Percentiles rank a stretch among this genome's conserved stretches.
These are phyloP conservation scores for Rotaria socialis DNA, from an alignment of 2,888 invertebrate genomes.

Conservation along the genomic window DNA sequence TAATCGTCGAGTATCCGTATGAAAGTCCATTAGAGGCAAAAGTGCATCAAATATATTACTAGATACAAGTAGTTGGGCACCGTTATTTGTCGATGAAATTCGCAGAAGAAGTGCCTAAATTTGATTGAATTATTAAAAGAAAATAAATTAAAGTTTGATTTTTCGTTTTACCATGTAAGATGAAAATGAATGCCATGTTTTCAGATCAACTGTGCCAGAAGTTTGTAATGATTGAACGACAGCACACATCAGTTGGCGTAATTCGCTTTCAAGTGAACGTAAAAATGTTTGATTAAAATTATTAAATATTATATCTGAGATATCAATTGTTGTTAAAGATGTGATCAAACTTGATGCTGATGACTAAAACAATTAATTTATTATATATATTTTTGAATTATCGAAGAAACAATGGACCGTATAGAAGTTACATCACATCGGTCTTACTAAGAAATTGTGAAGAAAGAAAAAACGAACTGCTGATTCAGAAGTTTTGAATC, in stretches of 20 bases:
- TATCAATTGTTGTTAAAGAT: background rate
- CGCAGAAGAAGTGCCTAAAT: background rate
- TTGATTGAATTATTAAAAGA: background rate
- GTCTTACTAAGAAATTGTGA: too few relatives aligned
- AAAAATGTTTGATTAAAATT: conserved; percentile 31
- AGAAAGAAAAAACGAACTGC: too few relatives aligned
- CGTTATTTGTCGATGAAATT: conserved; percentile 17
- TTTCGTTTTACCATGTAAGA: conserved; percentile 19
- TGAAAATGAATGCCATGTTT: conserved; percentile 35
- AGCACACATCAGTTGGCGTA: background rate
- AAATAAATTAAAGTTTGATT: background rate
- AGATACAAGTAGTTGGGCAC: conserved; percentile 25
- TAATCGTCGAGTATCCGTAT: conserved; percentile 13
- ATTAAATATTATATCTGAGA: background rate
- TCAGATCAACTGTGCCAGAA: background rate
- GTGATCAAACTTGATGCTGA: background rate
- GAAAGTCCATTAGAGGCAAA: background rate
- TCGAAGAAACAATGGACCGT: background rate
- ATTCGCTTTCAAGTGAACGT: conserved; percentile 15
- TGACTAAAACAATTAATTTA: conserved; percentile 1
- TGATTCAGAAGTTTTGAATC: too few relatives aligned
- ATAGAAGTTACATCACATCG: too few relatives aligned
- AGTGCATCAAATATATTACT: conserved; percentile 16
- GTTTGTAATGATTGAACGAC: conserved; percentile 27
- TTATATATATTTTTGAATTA: background rate